A percentile compares a stretch with the other conserved stretches of the same genome.
Conservation (phyloP, 1,140 invertebrate species). For the Drosophila paulistorum region DNA sequence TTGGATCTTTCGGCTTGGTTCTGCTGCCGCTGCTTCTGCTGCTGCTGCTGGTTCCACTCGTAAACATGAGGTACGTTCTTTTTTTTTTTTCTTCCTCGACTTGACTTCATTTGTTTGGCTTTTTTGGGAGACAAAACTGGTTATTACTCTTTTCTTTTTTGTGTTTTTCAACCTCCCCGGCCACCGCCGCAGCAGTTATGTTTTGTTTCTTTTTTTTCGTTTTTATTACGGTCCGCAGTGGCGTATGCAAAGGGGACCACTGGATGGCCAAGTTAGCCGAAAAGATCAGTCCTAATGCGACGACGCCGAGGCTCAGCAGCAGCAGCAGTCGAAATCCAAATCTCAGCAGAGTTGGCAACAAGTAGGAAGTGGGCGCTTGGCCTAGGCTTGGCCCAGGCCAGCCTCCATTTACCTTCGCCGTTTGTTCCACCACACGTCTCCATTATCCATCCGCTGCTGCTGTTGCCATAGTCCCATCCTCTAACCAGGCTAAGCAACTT, state of each 20-base stretch:
- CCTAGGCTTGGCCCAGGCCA: conserved; percentile 63
- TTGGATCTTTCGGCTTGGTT: conserved; percentile 34
- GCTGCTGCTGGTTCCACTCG: conserved; percentile 58
- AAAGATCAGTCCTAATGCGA: conserved; percentile 47
- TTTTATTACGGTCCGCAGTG: conserved; percentile 39
- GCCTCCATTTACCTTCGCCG: background rate
- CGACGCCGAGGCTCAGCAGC: conserved; percentile 41
- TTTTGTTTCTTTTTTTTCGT: conserved; percentile 29
- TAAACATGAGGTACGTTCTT: conserved; percentile 80
- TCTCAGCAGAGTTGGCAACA: conserved; percentile 55
- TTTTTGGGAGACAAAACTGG: conserved; percentile 81
- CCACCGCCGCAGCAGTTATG: conserved; percentile 17
- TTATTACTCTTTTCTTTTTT: conserved; percentile 76
- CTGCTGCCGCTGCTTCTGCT: conserved; percentile 36
- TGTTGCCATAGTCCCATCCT: conserved; percentile 1
- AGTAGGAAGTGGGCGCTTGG: conserved; percentile 79
- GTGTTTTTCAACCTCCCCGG: conserved; percentile 28
- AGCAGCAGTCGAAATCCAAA: conserved; percentile 47
- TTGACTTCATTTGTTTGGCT: conserved; percentile 81
- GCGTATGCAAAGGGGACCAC: conserved; percentile 72
- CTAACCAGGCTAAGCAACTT: conserved; percentile 57
- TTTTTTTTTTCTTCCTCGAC: conserved; percentile 55
- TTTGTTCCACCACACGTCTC: background rate
- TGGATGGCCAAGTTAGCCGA: conserved; percentile 48
- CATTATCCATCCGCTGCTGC: conserved; percentile 19